Base-by-base conservation (phyloP, 2,113 vertebrate genomes). In the Alethe diademata region DNA sequence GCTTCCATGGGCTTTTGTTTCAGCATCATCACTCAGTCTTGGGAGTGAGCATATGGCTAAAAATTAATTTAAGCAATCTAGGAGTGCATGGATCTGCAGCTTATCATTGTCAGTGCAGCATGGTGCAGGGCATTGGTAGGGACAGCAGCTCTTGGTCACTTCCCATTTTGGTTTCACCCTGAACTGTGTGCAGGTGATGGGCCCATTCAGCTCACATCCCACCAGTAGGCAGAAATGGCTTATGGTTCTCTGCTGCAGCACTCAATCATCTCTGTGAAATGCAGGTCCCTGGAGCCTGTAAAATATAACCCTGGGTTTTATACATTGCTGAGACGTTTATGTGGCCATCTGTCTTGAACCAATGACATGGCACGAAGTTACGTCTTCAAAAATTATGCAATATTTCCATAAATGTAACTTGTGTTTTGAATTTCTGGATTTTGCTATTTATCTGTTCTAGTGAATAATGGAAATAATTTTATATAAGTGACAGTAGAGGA, bases 101-200 rank as follows among this genome's bases (percentile, higher is more conserved):
- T 70, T 13, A 8, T 13, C 0, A 0, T 12, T 2, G 2, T 19
- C 33, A 36, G 12, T 1, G 2, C 65, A 76, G 7, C 0, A 0
- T 5, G 43, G 14, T 20, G 42, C 14, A 28, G 42, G 2, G 3
- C 28, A 3, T 2, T 0, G 2, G 7, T 45, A 43, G 38, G 38
- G 53, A 56, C 40, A 45, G 35, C 35, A 31, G 57, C n/a, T 45
- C 38, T 65, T 2, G 4, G 50, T n/a, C 16, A 2, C 31, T 64
- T 56, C 66, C 19, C 0, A 0, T 29, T 65, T 84, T 1, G 8
- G 35, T 66, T 26, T 90, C 11, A 8, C 12, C 25, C n/a, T 36
- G 60, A 17, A 1, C 26, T 1, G 2, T 43, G 61, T 1, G 2
- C 14, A 10, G 54, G 22, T 50, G 60, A 36, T 48, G 74, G 35